phyloP scores from a whole-genome alignment of 2,797 vertebrate species.

The Trematomus bernacchii region DNA sequence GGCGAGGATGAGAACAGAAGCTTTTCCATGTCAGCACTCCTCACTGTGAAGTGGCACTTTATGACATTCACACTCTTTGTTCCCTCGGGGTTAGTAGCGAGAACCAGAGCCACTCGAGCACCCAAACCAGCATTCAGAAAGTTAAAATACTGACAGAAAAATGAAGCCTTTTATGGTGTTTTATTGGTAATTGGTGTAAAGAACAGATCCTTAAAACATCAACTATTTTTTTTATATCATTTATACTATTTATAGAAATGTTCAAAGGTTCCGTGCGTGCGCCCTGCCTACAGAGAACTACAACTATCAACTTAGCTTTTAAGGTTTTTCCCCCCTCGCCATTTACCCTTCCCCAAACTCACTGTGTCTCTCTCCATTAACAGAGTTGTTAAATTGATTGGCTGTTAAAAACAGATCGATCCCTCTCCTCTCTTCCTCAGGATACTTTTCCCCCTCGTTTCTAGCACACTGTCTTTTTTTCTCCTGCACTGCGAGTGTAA shows the following conservation, averaged over 20 bases:
- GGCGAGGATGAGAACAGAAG: conserved; percentile 76
- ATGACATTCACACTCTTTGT: conserved; percentile 67
- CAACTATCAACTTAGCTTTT: conserved; percentile 66
- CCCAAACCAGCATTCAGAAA: conserved; percentile 32
- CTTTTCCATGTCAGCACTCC: conserved; percentile 79
- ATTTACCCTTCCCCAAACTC: conserved; percentile 69
- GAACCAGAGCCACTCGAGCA: conserved; percentile 34
- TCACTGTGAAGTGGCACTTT: conserved; percentile 71
- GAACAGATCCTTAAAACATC: conserved; percentile 8
- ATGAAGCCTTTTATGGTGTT: conserved; percentile 24
- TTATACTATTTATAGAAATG: conserved; percentile 20
- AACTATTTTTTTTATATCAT: conserved; percentile 21
- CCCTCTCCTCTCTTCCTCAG: conserved; percentile 60
- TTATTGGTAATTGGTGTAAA: conserved; percentile 33
- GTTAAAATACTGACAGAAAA: conserved; percentile 9
- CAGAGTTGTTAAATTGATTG: conserved; percentile 84
- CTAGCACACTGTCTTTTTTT: conserved; percentile 52
- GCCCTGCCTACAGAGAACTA: conserved; percentile 18
- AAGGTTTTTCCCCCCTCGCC: conserved; percentile 44
- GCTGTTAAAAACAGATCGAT: conserved; percentile 82
- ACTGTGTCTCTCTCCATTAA: conserved; percentile 82
- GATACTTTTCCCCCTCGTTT: conserved; percentile 38
- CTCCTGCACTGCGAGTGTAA: conserved; percentile 40
- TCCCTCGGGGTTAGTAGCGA: conserved; percentile 50
- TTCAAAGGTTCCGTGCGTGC: conserved; percentile 37